Evolutionary conservation across 2,888 invertebrate genomes (phyloP).

Genomic region (Diaphora mendica): DNA sequence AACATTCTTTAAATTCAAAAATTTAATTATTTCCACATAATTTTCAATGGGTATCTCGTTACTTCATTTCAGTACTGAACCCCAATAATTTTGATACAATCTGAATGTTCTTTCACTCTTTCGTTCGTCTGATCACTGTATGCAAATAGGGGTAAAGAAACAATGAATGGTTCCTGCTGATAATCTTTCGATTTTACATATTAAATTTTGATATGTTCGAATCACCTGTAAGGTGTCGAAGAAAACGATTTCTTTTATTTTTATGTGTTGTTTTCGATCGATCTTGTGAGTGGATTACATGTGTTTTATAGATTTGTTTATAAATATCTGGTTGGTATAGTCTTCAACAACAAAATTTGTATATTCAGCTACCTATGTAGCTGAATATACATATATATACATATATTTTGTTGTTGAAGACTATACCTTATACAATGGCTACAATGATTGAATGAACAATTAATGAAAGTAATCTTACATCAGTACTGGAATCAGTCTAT

Average conservation of each 20-base stretch:
- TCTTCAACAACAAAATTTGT: background rate
- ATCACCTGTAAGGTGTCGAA: slow-evolving; percentile 46
- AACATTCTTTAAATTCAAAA: too few species aligned
- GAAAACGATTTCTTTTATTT: slow-evolving; percentile 24
- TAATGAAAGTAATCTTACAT: too few species aligned
- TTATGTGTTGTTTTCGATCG: slow-evolving; percentile 16
- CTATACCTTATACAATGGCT: background rate
- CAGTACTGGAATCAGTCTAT: too few species aligned
- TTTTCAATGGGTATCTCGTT: background rate
- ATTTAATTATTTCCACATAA: background rate
- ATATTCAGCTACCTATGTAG: background rate
- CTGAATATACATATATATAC: too few species aligned
- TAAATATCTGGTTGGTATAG: background rate
- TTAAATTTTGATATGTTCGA: slow-evolving; percentile 50
- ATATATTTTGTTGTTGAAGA: too few species aligned
- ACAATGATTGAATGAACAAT: too few species aligned
- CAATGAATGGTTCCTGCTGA: slow-evolving; percentile 79
- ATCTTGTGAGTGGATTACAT: slow-evolving; percentile 7
- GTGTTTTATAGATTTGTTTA: slow-evolving; percentile 7
- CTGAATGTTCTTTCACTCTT: slow-evolving; percentile 51
- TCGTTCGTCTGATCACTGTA: slow-evolving; percentile 67
- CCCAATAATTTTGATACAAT: slow-evolving; percentile 50
- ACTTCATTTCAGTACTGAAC: background rate
- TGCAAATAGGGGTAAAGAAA: slow-evolving; percentile 75
- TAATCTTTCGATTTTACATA: slow-evolving; percentile 69